A percentile compares a stretch with the other conserved stretches of the same genome.
phyloP scores from a whole-genome alignment of 2,113 vertebrate species.

The Poecilia latipinna region DNA sequence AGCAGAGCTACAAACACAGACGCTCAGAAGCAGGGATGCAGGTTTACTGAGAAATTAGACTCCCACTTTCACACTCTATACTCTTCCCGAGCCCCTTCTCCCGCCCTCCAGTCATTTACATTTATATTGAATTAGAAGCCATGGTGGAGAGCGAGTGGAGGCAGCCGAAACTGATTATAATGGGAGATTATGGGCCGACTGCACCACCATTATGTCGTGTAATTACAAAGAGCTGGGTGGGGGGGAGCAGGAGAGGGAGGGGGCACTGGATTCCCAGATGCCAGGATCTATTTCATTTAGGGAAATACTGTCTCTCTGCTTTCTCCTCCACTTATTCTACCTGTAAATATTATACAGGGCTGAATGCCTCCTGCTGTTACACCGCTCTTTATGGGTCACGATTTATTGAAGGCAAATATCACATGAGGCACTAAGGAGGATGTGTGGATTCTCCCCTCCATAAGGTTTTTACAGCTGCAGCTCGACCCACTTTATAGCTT shows the following conservation, averaged over 20 bases:
- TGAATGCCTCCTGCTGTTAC: conserved; percentile 16
- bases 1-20: conserved; percentile 24
- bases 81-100: conserved; percentile 38
- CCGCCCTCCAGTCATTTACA: conserved; percentile 72
- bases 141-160: conserved; percentile 65
- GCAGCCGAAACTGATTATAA: conserved; percentile 76
- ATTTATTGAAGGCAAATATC: conserved; percentile 60
- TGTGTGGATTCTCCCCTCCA: conserved; percentile 7
- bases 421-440: conserved; percentile 33
- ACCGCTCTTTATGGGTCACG: conserved; percentile 37
- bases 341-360: conserved; percentile 61
- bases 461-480: conserved; percentile 21
- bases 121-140: conserved; percentile 81
- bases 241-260: not conserved
- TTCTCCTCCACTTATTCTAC: conserved; percentile 35
- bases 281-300: conserved; percentile 68
- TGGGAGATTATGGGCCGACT: conserved; percentile 74
- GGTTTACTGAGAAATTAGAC: conserved; percentile 50
- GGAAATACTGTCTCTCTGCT: conserved; percentile 58
- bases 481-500: conserved; percentile 38
- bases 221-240: conserved; percentile 65
- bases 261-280: conserved; percentile 52
- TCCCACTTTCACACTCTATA: conserved; percentile 51
- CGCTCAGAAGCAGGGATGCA: conserved; percentile 23
- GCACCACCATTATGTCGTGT: conserved; percentile 74